Base-by-base conservation (phyloP, 2,113 vertebrate genomes). In the Acrocephalus arundinaceus region DNA sequence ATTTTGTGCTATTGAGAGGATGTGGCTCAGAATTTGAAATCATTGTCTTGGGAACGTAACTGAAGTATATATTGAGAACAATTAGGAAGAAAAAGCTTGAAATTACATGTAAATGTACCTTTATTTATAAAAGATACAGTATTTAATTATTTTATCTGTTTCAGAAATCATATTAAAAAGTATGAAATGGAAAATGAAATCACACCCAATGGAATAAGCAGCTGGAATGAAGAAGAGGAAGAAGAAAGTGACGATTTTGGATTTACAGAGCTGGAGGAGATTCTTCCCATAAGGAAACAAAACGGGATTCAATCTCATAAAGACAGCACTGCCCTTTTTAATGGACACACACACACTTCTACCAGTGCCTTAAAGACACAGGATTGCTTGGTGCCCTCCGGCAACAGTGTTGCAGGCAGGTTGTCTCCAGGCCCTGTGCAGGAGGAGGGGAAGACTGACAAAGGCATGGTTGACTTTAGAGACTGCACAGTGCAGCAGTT, bases 361-460 rank as follows among this genome's bases (percentile, higher is more conserved):
- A 98, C 99, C 92, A 98, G 99, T 99, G 99, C 99, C 99, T 99
- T 99, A 99, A 99, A 98, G 97, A 98, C 96, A 78, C 98, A 98
- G 97, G 98, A 98, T 95, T 93, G 97, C 91, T 97, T 96, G 78
- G 95, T 96, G 94, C 93, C 97, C 78, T 88, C 93, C 10, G 94
- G 97, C 96, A 97, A 92, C 31, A 58, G 91, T 63, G 91, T 97
- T 94, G 95, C 95, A 51, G 93, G 87, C 81, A 97, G 97, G 87
- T 88, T 96, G 74, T 97, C 95, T 93, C 89, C 96, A 78, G 93
- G 94, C 85, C 94, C 87, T 93, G 90, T 92, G 91, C 95, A 75
- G 58, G 97, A 98, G 87, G 97, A 98, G 41, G 88, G 87, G 59
- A 96, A 94, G 80, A 85, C 91, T 74, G 97, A 96, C 81, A 97